These are phyloP conservation scores for Vultur gryphus DNA, from an alignment of 2,797 vertebrate species.

Conservation along the genomic window DNA sequence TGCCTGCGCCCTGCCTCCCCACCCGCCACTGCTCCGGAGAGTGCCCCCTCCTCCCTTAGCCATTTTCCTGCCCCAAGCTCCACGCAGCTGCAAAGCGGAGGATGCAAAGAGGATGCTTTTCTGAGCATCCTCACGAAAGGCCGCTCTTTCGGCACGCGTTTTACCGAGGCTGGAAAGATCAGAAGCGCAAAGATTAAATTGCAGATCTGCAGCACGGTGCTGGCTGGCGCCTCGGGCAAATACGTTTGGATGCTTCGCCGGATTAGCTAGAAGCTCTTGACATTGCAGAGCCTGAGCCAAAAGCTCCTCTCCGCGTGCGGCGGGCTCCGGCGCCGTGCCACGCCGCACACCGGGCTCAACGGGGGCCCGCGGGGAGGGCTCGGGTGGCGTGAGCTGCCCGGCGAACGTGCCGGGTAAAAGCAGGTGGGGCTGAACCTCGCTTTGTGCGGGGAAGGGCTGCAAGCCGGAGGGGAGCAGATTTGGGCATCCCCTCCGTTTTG, in stretches of 20 bases:
- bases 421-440: background rate
- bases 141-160: fast-evolving
- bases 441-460: fast-evolving
- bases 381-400: background rate
- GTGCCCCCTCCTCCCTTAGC: background rate
- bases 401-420: background rate
- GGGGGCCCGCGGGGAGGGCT: background rate
- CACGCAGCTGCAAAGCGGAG: fast-evolving
- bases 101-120: background rate
- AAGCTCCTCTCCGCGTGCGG: background rate
- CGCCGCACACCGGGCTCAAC: background rate
- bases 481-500: fast-evolving
- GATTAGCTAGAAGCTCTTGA: background rate
- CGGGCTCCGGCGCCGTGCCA: fast-evolving
- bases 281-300: background rate
- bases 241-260: background rate
- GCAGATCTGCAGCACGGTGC: background rate
- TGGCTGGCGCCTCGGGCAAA: background rate
- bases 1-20: background rate
- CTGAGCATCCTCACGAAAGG: background rate
- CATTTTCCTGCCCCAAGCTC: background rate
- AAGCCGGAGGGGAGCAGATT: fast-evolving
- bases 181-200: background rate
- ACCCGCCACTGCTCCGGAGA: background rate
- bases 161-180: fast-evolving